Evolutionary conservation across 2,888 invertebrate genomes (phyloP).

Genomic region (Callinectes sapidus): DNA sequence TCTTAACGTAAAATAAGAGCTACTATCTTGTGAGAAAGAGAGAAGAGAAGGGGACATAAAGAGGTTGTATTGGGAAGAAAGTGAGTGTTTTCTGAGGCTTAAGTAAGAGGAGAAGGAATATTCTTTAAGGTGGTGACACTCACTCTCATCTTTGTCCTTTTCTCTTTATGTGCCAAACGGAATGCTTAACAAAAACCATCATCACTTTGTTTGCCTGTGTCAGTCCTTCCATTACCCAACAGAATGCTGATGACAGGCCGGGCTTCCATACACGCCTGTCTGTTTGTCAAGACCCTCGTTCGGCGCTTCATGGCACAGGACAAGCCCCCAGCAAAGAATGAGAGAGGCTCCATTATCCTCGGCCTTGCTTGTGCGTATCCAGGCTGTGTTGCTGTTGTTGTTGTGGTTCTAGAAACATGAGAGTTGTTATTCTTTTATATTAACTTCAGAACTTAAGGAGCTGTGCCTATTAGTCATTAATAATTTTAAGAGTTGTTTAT

Average conservation of each 20-base stretch:
- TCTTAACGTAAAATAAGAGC: too few species aligned
- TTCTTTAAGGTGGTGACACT: neutral
- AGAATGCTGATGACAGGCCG: conserved; percentile 81
- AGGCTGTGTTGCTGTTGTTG: neutral
- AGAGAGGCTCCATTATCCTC: conserved; percentile 89
- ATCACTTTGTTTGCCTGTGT: neutral
- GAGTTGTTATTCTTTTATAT: neutral
- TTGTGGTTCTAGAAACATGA: neutral
- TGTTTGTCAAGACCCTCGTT: conserved; percentile 87
- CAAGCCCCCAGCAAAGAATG: conserved; percentile 82
- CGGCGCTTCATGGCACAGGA: conserved; percentile 84
- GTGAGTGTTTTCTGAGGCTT: neutral
- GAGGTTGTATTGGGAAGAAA: neutral
- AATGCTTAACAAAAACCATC: too few species aligned
- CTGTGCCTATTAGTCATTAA: neutral
- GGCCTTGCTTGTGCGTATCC: conserved; percentile 81
- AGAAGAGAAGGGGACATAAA: neutral
- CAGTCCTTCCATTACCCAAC: neutral
- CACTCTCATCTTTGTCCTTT: neutral
- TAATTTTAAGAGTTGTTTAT: neutral
- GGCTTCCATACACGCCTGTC: conserved; percentile 85
- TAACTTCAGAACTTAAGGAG: neutral
- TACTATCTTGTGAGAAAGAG: neutral
- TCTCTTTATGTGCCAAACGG: too few species aligned
- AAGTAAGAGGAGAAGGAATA: neutral